phyloP scores from a whole-genome alignment of 2,888 invertebrate genomes.

The Pediacus dermestoides region DNA sequence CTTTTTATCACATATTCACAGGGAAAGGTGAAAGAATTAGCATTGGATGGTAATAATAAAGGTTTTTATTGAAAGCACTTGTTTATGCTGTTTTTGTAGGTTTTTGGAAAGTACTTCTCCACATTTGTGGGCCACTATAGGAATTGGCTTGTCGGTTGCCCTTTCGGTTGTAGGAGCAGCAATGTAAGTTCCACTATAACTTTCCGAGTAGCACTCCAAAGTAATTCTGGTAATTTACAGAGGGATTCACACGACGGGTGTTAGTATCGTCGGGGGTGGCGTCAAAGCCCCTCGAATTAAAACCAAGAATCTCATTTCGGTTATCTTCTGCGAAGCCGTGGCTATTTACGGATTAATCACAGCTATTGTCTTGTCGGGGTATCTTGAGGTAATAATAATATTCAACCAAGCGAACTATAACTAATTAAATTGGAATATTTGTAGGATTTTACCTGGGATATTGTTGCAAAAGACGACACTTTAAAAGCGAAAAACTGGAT shows the following conservation, averaged over 20 bases:
- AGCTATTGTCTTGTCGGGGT: slow-evolving; percentile 91
- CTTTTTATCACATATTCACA: slow-evolving; percentile 68
- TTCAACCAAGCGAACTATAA: no score
- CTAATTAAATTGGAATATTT: no score
- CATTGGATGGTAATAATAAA: slow-evolving; percentile 66
- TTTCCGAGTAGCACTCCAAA: no score
- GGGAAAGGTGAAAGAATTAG: slow-evolving; percentile 84
- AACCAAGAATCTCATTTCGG: slow-evolving; percentile 98
- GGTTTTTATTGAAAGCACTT: background rate
- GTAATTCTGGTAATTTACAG: no score
- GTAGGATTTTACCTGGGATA: slow-evolving; percentile 51
- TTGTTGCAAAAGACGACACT: slow-evolving; percentile 37
- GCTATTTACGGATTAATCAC: slow-evolving; percentile 99
- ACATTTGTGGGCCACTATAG: slow-evolving; percentile 92
- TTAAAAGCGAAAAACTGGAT: slow-evolving; percentile 67
- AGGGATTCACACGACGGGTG: slow-evolving; percentile 95
- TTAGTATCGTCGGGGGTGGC: slow-evolving; percentile 94
- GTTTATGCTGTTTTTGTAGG: slow-evolving; percentile 50
- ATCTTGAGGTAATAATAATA: slow-evolving; percentile 48
- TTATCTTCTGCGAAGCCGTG: slow-evolving; percentile 99
- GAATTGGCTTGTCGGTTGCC: slow-evolving; percentile 88
- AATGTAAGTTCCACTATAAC: slow-evolving; percentile 63
- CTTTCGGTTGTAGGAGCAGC: slow-evolving; percentile 97
- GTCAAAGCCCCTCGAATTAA: slow-evolving; percentile 98
- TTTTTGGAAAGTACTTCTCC: slow-evolving; percentile 87